Base-by-base conservation (phyloP, 1,140 invertebrate genomes). In the Cydia pomonella region DNA sequence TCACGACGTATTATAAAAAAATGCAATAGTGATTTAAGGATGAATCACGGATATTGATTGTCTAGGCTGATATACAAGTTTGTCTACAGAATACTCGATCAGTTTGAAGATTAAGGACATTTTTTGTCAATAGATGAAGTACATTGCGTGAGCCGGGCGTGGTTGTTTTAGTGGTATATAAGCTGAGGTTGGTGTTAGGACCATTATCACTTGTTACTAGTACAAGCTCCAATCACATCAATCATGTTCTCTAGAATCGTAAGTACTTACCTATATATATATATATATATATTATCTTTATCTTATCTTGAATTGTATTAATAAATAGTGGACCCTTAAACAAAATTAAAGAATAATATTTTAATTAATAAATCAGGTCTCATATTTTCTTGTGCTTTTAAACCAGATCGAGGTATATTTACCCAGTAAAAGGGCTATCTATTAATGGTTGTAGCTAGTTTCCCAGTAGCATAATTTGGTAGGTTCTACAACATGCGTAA, bases 51-150 rank as follows among this genome's bases (percentile, higher is more conserved):
- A 69, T 38, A 18, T 69, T 21, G 64, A 69, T 69, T 69, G 64
- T 69, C 2, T 18, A n/a, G n/a, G 3, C 64, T 18, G 64, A 69
- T 23, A 69, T n/a, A 69, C 21, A 29, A 41, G 33, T 69, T 41
- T 69, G 64, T 69, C 41, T 53, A 21, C 10, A 12, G 72, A 33
- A 29, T 73, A 25, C 25, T 59, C 47, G 29, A 59, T 59, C 63
- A 53, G 21, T 50, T 59, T 73, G 73, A 73, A 73, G 29, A 73
- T 73, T 50, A 73, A 73, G 53, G 73, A 38, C 73, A 18, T 12
- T 73, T 73, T 73, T 73, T 73, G 27, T 29, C 16, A n/a, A 27
- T 25, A 21, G n/a, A 50, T 53, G 18, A 73, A 73, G 72, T 69
- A 47, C 47, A 21, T n/a, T 25, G 64, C 16, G 27, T 12, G 12